These are phyloP conservation scores for Salticus scenicus DNA, from an alignment of 2,888 invertebrate species.

Conservation along the genomic window DNA sequence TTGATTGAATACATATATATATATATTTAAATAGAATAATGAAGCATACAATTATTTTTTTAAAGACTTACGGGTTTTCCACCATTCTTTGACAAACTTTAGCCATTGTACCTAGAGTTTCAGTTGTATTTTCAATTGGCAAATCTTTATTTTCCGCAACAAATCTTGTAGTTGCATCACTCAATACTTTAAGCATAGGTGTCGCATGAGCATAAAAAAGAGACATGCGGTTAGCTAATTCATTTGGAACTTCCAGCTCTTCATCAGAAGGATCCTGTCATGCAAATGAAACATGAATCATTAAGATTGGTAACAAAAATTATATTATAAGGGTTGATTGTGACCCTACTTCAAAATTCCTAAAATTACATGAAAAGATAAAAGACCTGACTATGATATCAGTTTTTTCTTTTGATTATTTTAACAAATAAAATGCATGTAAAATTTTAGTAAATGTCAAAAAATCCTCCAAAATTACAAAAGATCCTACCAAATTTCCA, in stretches of 20 bases:
- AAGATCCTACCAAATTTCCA: too few relatives aligned
- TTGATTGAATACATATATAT: too few relatives aligned
- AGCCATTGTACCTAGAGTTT: slow-evolving; percentile 95
- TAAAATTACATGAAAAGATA: neutral
- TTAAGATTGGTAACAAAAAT: too few relatives aligned
- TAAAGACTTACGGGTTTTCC: slow-evolving; percentile 88
- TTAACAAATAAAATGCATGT: too few relatives aligned
- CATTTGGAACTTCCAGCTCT: slow-evolving; percentile 78
- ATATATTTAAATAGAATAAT: too few relatives aligned
- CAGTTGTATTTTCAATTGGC: slow-evolving; percentile 93
- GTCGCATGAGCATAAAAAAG: slow-evolving; percentile 95
- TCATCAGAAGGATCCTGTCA: slow-evolving; percentile 71
- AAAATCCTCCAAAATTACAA: too few relatives aligned
- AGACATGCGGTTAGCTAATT: slow-evolving; percentile 93
- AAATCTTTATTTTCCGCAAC: slow-evolving; percentile 86
- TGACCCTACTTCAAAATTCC: neutral
- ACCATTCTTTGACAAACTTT: slow-evolving; percentile 94
- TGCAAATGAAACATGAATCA: too few relatives aligned
- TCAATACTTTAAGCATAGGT: slow-evolving; percentile 91
- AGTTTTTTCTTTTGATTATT: too few relatives aligned
- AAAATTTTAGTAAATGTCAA: too few relatives aligned
- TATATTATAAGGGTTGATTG: slow-evolving; percentile 8
- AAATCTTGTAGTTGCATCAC: slow-evolving; percentile 91
- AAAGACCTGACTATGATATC: neutral
- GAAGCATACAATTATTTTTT: too few relatives aligned